These are phyloP conservation scores for Melinaea marsaeus DNA, from an alignment of 2,888 invertebrate species.

Conservation along the genomic window DNA sequence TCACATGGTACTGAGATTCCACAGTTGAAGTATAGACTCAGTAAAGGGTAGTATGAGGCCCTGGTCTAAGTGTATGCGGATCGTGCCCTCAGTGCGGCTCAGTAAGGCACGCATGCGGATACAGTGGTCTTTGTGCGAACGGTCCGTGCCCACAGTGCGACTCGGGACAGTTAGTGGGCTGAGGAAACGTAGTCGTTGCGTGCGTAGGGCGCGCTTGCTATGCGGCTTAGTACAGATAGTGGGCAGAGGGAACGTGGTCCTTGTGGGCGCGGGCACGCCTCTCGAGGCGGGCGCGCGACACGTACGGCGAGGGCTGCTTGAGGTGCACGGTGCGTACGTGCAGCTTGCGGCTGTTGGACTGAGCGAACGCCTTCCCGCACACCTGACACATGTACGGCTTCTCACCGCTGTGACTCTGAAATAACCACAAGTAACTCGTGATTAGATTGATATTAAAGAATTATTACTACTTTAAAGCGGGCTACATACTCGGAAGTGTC, in stretches of 20 bases:
- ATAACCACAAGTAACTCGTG: not conserved
- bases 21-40: too few relatives aligned
- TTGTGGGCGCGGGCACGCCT: slow-evolving; percentile 30
- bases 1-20: too few relatives aligned
- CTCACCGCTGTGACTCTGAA: slow-evolving; percentile 53
- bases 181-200: not conserved
- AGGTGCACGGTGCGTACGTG: slow-evolving; percentile 56
- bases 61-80: too few relatives aligned
- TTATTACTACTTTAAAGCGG: slow-evolving; percentile 3
- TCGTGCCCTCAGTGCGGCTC: too few relatives aligned
- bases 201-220: not conserved
- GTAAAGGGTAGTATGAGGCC: too few relatives aligned
- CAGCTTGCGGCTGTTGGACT: slow-evolving; percentile 58
- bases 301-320: slow-evolving; percentile 51
- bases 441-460: not conserved
- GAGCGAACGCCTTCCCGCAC: slow-evolving; percentile 60
- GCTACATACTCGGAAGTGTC: slow-evolving; percentile 52
- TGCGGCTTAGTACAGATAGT: not conserved
- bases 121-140: too few relatives aligned
- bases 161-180: not conserved
- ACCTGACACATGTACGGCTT: slow-evolving; percentile 64
- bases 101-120: too few relatives aligned
- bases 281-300: slow-evolving; percentile 44
- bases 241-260: slow-evolving; percentile 11
- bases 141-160: too few relatives aligned